Conservation (phyloP, 2,113 vertebrate genomes). For the Martes martes region DNA sequence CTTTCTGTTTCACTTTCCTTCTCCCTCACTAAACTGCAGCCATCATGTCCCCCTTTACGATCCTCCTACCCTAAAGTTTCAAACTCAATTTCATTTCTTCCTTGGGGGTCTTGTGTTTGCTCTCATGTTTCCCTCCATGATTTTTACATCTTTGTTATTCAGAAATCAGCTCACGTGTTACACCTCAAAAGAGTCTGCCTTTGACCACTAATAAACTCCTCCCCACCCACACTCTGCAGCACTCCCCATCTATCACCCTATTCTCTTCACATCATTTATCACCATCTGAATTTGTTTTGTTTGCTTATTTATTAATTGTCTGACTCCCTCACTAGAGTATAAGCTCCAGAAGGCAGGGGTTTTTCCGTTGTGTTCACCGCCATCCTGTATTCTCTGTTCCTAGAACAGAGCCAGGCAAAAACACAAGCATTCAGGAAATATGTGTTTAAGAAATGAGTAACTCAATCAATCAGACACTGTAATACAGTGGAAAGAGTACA, state of each 20-base stretch:
- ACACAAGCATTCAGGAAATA: not conserved
- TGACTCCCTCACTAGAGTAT: not conserved
- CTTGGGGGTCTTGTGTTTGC: not conserved
- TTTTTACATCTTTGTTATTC: not conserved
- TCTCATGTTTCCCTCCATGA: not conserved
- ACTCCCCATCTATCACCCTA: not conserved
- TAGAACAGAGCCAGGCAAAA: not conserved
- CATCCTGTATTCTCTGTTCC: not conserved
- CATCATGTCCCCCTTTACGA: not conserved
- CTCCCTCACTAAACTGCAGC: not conserved
- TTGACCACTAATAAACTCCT: not conserved
- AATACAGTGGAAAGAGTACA: not conserved
- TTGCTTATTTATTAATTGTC: not conserved
- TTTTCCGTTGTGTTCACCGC: not conserved
- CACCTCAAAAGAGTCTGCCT: not conserved
- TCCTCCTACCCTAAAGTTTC: not conserved
- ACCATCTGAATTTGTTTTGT: not conserved
- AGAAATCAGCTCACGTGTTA: not conserved
- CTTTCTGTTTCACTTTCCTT: not conserved
- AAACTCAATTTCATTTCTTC: not conserved
- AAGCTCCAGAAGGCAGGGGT: not conserved
- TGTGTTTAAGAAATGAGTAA: not conserved
- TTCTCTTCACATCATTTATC: not conserved
- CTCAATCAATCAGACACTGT: not conserved
- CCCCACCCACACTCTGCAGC: not conserved